These are phyloP conservation scores for Rhinichthys osculus DNA, from an alignment of 2,797 vertebrate species.

Conservation along the genomic window DNA sequence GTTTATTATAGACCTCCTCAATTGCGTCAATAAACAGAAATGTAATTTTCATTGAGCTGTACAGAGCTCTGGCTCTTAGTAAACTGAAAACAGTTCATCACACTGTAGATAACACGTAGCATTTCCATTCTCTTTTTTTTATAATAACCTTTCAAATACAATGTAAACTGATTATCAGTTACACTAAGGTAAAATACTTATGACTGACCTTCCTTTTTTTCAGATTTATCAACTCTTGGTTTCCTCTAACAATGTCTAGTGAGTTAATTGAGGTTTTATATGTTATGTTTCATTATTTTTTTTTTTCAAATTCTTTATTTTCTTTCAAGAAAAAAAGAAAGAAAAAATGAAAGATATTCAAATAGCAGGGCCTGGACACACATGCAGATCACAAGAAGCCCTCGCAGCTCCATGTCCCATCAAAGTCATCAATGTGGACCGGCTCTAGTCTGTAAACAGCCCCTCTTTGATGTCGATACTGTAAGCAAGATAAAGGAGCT, in stretches of 20 bases:
- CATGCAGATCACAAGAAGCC: slow-evolving; percentile 33
- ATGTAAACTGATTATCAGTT: background rate
- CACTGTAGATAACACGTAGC: background rate
- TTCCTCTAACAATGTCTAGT: background rate
- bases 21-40: background rate
- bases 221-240: background rate
- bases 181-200: background rate
- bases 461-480: slow-evolving; percentile 68
- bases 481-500: slow-evolving; percentile 76
- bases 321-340: background rate
- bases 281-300: background rate
- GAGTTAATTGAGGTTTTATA: background rate
- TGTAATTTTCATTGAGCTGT: background rate
- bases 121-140: background rate
- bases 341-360: background rate
- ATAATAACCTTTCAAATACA: background rate
- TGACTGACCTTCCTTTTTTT: background rate
- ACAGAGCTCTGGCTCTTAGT: background rate
- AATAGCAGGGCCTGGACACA: background rate
- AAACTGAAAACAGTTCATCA: background rate
- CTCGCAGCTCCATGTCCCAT: slow-evolving; percentile 34
- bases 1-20: background rate
- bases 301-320: background rate
- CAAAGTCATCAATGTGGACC: slow-evolving; percentile 44
- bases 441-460: slow-evolving; percentile 40